Evolutionary conservation across 2,888 invertebrate genomes (phyloP).

Genomic region (Drosophila tripunctata): DNA sequence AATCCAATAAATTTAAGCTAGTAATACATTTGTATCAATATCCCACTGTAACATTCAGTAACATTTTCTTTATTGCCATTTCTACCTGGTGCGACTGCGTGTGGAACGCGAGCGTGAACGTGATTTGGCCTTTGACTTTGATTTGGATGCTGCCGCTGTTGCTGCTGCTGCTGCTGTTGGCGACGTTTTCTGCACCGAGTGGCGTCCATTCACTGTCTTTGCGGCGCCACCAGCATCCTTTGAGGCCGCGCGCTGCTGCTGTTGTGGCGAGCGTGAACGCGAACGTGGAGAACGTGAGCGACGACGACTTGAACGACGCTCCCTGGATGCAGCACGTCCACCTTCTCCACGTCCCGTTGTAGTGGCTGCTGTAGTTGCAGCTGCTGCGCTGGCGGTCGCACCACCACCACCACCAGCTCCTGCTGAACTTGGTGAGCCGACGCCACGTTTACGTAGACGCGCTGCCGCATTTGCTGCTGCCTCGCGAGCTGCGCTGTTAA

Average conservation of each 20-base stretch:
- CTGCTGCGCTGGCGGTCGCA: slow-evolving; percentile 43
- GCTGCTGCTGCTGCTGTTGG: no score
- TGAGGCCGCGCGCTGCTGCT: slow-evolving; percentile 60
- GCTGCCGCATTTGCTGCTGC: slow-evolving; percentile 78
- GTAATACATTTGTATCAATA: neutral
- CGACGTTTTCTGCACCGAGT: slow-evolving; percentile 65
- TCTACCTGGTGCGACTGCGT: slow-evolving; percentile 67
- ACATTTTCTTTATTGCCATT: no score
- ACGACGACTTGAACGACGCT: slow-evolving; percentile 67
- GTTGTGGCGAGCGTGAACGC: slow-evolving; percentile 63
- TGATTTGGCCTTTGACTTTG: slow-evolving; percentile 64
- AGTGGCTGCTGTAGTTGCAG: slow-evolving; percentile 71
- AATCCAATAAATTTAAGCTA: no score
- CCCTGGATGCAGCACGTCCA: slow-evolving; percentile 74
- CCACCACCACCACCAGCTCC: slow-evolving; percentile 56
- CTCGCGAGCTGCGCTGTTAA: slow-evolving; percentile 76
- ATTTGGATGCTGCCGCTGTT: slow-evolving; percentile 31
- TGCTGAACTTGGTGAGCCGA: slow-evolving; percentile 60
- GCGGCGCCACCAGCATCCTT: slow-evolving; percentile 41
- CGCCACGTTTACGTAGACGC: slow-evolving; percentile 79
- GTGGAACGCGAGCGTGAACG: slow-evolving; percentile 59
- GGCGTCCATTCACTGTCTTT: slow-evolving; percentile 79
- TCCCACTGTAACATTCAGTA: neutral
- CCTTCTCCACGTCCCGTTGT: slow-evolving; percentile 62
- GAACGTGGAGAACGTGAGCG: slow-evolving; percentile 72